Evolutionary conservation across 92 coral and sea anemone species (phyloP).

Genomic region (Isaurus tuberculatus): DNA sequence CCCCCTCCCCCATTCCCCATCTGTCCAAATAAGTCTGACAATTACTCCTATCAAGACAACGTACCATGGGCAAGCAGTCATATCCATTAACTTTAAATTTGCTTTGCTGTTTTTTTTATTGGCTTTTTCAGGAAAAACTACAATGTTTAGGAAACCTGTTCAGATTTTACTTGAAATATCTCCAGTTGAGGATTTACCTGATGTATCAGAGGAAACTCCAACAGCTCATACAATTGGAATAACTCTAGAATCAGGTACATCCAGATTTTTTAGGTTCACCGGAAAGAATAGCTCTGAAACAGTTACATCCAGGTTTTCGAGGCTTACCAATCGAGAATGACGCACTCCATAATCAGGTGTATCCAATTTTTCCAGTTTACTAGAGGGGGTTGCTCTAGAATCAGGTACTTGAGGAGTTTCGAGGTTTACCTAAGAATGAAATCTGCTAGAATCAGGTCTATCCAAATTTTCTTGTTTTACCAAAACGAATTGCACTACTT

Average conservation of each 20-base stretch:
- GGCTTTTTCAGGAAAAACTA: constrained; percentile 68
- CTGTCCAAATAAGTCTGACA: no score
- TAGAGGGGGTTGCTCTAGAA: neutral
- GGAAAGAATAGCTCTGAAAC: neutral
- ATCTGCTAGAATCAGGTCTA: neutral
- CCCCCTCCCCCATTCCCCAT: no score
- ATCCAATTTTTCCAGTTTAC: neutral
- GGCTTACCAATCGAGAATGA: neutral
- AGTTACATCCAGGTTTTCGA: neutral
- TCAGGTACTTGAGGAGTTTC: neutral
- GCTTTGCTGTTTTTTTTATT: no score
- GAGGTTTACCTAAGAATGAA: neutral
- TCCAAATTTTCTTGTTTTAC: neutral
- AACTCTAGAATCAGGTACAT: constrained; percentile 85
- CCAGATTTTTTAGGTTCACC: neutral
- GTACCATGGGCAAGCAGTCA: neutral
- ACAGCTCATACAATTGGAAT: constrained; percentile 82
- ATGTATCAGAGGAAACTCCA: constrained; percentile 46
- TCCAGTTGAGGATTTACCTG: constrained; percentile 50
- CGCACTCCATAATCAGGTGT: neutral
- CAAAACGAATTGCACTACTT: neutral
- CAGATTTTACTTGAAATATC: constrained; percentile 79
- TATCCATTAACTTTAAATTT: neutral
- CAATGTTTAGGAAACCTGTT: constrained; percentile 90
- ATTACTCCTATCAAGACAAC: no score